Percentiles rank a stretch among this genome's conserved stretches.
These are phyloP conservation scores for Drosophila silvestris DNA, from an alignment of 2,888 invertebrate species.

Conservation along the genomic window DNA sequence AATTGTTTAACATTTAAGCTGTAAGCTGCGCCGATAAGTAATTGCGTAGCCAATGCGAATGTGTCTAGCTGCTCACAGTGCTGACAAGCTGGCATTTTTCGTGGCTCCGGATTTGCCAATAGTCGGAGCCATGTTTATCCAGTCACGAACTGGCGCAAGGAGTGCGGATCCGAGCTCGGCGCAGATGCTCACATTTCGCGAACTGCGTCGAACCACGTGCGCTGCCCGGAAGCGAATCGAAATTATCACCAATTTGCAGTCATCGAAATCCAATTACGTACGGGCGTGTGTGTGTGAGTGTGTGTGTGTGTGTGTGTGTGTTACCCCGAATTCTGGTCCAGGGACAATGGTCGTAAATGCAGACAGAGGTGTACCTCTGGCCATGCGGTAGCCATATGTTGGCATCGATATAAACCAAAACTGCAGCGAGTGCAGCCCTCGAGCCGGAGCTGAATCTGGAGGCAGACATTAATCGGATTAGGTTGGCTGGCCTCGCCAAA, in stretches of 20 bases:
- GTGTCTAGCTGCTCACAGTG: not conserved
- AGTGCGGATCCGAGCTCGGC: conserved; percentile 39
- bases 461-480: conserved; percentile 72
- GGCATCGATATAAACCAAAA: conserved; percentile 42
- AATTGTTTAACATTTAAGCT: not conserved
- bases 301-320: conserved; percentile 27
- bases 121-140: conserved; percentile 59
- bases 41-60: not conserved
- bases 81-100: conserved; percentile 25
- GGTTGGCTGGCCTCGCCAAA: conserved; percentile 58
- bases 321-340: conserved; percentile 23
- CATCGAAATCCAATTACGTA: conserved; percentile 83
- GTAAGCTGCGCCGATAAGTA: conserved; percentile 8
- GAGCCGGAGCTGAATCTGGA: conserved; percentile 11
- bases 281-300: conserved; percentile 48
- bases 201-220: conserved; percentile 68
- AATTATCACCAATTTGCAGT: conserved; percentile 84
- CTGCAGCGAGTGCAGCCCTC: conserved; percentile 52
- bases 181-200: conserved; percentile 74
- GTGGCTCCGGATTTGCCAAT: conserved; percentile 12
- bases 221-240: conserved; percentile 73
- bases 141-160: conserved; percentile 67
- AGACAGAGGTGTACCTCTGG: conserved; percentile 33
- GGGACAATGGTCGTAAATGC: conserved; percentile 51
- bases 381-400: conserved; percentile 62